Base-by-base conservation (phyloP, 2,888 invertebrate species). In the Ditula angustiorana region DNA sequence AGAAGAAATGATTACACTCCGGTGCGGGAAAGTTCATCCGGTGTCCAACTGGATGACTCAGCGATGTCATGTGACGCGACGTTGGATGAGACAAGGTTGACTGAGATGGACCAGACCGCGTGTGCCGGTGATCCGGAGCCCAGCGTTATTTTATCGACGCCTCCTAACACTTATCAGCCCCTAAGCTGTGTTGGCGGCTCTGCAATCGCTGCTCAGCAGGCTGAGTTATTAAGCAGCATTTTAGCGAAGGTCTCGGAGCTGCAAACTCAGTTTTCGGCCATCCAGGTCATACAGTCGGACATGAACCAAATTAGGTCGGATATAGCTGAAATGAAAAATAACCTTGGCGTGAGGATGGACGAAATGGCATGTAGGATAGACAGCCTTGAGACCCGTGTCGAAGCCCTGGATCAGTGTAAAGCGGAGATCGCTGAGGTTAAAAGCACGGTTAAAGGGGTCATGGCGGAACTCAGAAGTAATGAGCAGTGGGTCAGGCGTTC, bases 401-500 rank as follows among this genome's bases (percentile, higher is more conserved):
- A 16, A 2, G 26, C n/a, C 5, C 13, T 49, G 16, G 49, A 49
- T n/a, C 16, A 49, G 3, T 28, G 49, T 13, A 49, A 49, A 13
- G 5, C n/a, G 7, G 47, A 47, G n/a, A 2, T 47, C 2, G 24
- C 7, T 1, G 47, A 47, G 1, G 23, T 47, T 8, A 47, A 47
- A 24, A 28, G 5, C 24, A 16, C 11, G 10, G 28, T 49, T 3
- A 26, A 28, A 1, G 19, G 28, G 16, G 19, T 49, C 1, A 16
- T 49, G 16, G n/a, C 10, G 1, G 49, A 49, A 7, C 0, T 49
- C 8, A 16, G 49, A 3, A 13, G 16, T 16, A 49, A 49, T 13
- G 49, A 49, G 4, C 49, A 49, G 13, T 49, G 49, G 49, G 49
- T 49, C 2, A n/a, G 49, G 26, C n/a, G 49, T 8, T 49, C 49